Conservation (phyloP, 1,140 invertebrate genomes). For the Aethina tumida region DNA sequence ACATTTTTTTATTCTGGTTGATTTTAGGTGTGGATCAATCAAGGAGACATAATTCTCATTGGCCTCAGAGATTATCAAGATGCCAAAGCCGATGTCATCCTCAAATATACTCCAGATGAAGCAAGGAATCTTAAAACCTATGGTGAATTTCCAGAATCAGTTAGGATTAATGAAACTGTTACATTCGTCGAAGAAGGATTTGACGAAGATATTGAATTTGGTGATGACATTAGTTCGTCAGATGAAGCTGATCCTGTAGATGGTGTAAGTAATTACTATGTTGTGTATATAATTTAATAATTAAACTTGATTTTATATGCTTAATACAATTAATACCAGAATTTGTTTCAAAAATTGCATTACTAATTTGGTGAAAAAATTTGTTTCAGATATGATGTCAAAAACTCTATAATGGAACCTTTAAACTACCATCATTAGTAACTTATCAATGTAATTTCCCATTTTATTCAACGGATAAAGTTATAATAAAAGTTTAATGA, state of each 20-base stretch:
- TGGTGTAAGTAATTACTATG: no score
- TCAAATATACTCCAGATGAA: conserved; percentile 99
- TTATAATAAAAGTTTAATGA: no score
- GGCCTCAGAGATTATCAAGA: conserved; percentile 97
- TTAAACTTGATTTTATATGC: no score
- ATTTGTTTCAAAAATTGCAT: no score
- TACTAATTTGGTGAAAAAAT: no score
- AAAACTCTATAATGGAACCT: no score
- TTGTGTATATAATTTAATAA: no score
- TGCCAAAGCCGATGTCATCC: conserved; percentile 98
- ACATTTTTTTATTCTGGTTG: conserved; percentile 5
- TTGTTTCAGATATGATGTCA: no score
- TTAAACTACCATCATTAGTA: no score
- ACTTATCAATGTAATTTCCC: no score
- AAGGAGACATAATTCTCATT: conserved; percentile 95
- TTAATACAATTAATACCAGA: no score
- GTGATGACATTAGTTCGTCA: conserved; percentile 82
- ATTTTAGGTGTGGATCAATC: conserved; percentile 89
- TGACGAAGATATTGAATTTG: conserved; percentile 92
- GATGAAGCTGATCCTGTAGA: conserved; percentile 77
- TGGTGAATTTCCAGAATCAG: conserved; percentile 96
- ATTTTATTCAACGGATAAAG: no score
- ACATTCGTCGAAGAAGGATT: conserved; percentile 89
- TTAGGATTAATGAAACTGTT: conserved; percentile 89
- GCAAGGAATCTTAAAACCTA: conserved; percentile 98